phyloP scores from a whole-genome alignment of 2,797 vertebrate genomes.

The Atherinosoma microstoma region DNA sequence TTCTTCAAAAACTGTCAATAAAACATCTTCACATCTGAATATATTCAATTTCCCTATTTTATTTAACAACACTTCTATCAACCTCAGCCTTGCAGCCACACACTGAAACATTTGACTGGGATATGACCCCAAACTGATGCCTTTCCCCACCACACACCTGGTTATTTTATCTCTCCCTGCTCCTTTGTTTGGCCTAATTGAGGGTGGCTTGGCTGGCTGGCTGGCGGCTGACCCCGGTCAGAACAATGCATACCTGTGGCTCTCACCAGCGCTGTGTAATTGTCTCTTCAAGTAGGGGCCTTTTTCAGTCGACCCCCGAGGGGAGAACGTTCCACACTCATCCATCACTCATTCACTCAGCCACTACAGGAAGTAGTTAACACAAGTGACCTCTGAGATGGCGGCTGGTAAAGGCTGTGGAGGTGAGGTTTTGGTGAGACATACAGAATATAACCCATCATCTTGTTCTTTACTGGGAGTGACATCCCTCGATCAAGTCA shows the following conservation, averaged over 20 bases:
- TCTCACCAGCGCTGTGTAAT: conserved; percentile 74
- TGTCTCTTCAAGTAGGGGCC: conserved; percentile 77
- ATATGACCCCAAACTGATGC: conserved; percentile 79
- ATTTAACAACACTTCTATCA: conserved; percentile 27
- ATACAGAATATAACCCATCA: conserved; percentile 58
- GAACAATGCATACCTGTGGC: conserved; percentile 84
- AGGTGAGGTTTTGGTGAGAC: conserved; percentile 42
- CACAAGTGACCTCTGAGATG: conserved; percentile 72
- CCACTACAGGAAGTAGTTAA: conserved; percentile 83
- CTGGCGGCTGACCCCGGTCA: conserved; percentile 76
- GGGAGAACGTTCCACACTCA: conserved; percentile 64
- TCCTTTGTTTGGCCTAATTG: conserved; percentile 77
- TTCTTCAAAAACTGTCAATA: conserved; percentile 1
- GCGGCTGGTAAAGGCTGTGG: conserved; percentile 36
- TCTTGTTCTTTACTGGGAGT: conserved; percentile 51
- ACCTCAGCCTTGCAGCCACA: conserved; percentile 16
- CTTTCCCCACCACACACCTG: conserved; percentile 79
- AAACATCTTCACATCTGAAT: background rate
- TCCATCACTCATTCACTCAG: conserved; percentile 82
- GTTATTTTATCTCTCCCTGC: conserved; percentile 76
- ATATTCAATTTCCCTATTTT: conserved; percentile 19
- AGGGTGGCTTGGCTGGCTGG: conserved; percentile 62
- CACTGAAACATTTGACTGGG: conserved; percentile 71
- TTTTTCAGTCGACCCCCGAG: conserved; percentile 64
- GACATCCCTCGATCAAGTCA: conserved; percentile 65